Percentiles rank a stretch among this genome's conserved stretches.
These are phyloP conservation scores for Nannoperca obscura DNA, from an alignment of 2,797 vertebrate genomes.

Conservation along the genomic window DNA sequence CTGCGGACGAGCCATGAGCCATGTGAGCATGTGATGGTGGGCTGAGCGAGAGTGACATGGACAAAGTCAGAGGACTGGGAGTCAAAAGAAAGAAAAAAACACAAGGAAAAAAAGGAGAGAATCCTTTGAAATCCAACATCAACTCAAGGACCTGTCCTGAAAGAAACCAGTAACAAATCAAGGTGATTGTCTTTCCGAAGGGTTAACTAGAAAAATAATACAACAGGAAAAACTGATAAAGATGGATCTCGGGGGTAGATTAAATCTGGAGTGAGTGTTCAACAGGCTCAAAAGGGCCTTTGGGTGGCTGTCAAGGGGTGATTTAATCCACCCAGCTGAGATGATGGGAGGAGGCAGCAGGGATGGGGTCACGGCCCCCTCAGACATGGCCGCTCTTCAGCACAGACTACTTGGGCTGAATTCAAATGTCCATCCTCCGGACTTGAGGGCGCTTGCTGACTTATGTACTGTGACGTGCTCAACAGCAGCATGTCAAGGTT, in stretches of 20 bases:
- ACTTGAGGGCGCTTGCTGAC: neutral
- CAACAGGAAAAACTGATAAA: slow-evolving; percentile 61
- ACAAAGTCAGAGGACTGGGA: slow-evolving; percentile 42
- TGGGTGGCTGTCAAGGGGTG: slow-evolving; percentile 59
- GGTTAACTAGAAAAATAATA: slow-evolving; percentile 62
- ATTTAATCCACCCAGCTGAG: slow-evolving; percentile 88
- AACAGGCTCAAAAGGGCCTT: slow-evolving; percentile 70
- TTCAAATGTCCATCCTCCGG: slow-evolving; percentile 5
- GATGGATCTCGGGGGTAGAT: slow-evolving; percentile 85
- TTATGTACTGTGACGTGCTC: neutral
- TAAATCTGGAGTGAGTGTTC: slow-evolving; percentile 80
- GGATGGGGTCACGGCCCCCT: slow-evolving; percentile 82
- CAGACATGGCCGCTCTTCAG: slow-evolving; percentile 72
- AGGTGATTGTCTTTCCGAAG: slow-evolving; percentile 64
- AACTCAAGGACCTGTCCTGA: slow-evolving; percentile 70
- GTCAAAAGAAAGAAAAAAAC: slow-evolving; percentile 45
- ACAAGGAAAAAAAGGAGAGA: slow-evolving; percentile 46
- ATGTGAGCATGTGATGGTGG: slow-evolving; percentile 79
- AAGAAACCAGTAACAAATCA: slow-evolving; percentile 58
- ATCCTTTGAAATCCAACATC: slow-evolving; percentile 72
- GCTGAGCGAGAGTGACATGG: slow-evolving; percentile 61
- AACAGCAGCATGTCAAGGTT: neutral
- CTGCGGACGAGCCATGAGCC: slow-evolving; percentile 75
- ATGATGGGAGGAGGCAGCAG: slow-evolving; percentile 83
- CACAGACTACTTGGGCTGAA: slow-evolving; percentile 36